Evolutionary conservation across 1,140 invertebrate species (phyloP).

Genomic region (Epicauta chinensis): DNA sequence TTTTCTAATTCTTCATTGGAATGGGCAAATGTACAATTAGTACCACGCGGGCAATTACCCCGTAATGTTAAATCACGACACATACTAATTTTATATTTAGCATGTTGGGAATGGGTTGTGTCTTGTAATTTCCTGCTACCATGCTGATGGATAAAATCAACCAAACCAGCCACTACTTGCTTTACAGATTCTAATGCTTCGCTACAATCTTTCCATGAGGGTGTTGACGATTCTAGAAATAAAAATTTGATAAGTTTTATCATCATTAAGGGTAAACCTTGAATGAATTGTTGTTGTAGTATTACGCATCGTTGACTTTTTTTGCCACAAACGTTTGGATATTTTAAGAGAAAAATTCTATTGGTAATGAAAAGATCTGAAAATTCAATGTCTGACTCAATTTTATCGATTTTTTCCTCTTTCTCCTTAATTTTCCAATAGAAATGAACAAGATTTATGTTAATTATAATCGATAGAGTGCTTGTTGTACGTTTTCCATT

Average conservation of each 20-base stretch:
- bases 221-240: slow-evolving; percentile 58
- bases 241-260: not conserved
- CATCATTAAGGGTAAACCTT: too few species aligned
- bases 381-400: too few species aligned
- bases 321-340: too few species aligned
- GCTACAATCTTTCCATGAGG: slow-evolving; percentile 67
- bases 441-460: too few species aligned
- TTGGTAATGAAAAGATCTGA: too few species aligned
- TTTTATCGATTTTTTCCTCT: too few species aligned
- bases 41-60: slow-evolving; percentile 76
- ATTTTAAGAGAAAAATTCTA: too few species aligned
- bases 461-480: too few species aligned
- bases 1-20: slow-evolving; percentile 85
- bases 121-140: slow-evolving; percentile 58
- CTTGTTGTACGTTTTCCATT: too few species aligned
- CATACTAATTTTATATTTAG: slow-evolving; percentile 87
- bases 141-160: slow-evolving; percentile 80
- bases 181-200: slow-evolving; percentile 73
- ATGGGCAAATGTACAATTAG: slow-evolving; percentile 87
- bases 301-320: too few species aligned
- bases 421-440: too few species aligned
- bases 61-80: slow-evolving; percentile 76
- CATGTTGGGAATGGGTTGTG: slow-evolving; percentile 54
- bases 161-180: slow-evolving; percentile 74
- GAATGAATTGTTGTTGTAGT: too few species aligned